A percentile compares a stretch with the other conserved stretches of the same genome.
phyloP scores from a whole-genome alignment of 2,113 vertebrate species.

The Ciconia stormi region DNA sequence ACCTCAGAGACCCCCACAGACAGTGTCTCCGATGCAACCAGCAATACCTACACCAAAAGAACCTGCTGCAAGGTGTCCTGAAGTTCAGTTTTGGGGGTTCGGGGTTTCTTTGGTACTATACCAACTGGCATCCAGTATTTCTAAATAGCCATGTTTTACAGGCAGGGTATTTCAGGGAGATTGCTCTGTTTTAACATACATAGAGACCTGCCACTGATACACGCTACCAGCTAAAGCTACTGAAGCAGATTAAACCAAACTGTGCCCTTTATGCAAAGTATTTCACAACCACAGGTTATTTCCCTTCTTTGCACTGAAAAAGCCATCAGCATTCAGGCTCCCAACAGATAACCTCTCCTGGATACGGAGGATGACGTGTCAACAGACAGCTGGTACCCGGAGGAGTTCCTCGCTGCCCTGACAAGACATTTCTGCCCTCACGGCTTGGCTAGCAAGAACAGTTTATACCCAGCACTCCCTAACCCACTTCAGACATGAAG shows the following conservation, averaged over 20 bases:
- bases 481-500: not conserved
- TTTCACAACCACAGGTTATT: not conserved
- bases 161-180: not conserved
- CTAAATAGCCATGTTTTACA: not conserved
- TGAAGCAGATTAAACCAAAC: not conserved
- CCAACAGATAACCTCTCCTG: not conserved
- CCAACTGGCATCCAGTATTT: not conserved
- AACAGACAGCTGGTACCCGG: not conserved
- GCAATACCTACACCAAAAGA: not conserved
- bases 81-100: not conserved
- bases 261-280: not conserved
- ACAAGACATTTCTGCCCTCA: not conserved
- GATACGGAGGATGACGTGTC: rapidly evolving
- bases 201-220: not conserved
- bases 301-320: not conserved
- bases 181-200: not conserved
- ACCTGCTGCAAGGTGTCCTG: not conserved
- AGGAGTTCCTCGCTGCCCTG: not conserved
- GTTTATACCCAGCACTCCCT: not conserved
- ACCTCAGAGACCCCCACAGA: not conserved
- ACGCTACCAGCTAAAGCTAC: not conserved
- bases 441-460: not conserved
- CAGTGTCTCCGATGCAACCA: not conserved
- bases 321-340: not conserved
- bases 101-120: rapidly evolving